Conservation (phyloP, 2,113 vertebrate genomes). For the Herpailurus yagouaroundi region DNA sequence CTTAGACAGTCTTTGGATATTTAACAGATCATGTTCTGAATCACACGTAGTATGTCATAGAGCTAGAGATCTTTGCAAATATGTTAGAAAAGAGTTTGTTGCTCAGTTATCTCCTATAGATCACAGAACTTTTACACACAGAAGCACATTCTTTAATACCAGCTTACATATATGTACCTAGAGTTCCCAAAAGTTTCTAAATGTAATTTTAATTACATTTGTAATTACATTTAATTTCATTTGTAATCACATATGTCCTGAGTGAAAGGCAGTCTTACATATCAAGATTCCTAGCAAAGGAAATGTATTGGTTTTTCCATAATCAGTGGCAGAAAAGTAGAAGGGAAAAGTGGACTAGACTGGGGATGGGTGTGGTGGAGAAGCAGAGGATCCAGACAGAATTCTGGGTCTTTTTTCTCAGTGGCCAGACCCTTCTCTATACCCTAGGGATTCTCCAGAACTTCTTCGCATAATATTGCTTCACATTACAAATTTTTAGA, state of each 20-base stretch:
- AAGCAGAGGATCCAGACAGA: not conserved
- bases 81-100: not conserved
- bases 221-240: too few species aligned
- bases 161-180: not conserved
- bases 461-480: not conserved
- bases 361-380: accelerated
- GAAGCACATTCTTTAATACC: not conserved
- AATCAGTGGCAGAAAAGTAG: not conserved
- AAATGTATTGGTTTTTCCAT: not conserved
- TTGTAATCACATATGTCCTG: not conserved
- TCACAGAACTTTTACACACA: not conserved
- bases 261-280: not conserved
- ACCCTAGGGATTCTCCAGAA: not conserved
- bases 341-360: not conserved
- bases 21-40: not conserved
- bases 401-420: not conserved
- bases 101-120: not conserved
- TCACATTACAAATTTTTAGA: not conserved
- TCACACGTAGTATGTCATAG: not conserved
- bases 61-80: not conserved
- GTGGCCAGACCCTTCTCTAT: not conserved
- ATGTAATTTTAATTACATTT: not conserved
- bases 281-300: not conserved
- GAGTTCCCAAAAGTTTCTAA: not conserved
- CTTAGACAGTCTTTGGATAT: not conserved